Base-by-base conservation (phyloP, 53 echinoderm and acorn worm genomes). In the Patiria pectinifera region DNA sequence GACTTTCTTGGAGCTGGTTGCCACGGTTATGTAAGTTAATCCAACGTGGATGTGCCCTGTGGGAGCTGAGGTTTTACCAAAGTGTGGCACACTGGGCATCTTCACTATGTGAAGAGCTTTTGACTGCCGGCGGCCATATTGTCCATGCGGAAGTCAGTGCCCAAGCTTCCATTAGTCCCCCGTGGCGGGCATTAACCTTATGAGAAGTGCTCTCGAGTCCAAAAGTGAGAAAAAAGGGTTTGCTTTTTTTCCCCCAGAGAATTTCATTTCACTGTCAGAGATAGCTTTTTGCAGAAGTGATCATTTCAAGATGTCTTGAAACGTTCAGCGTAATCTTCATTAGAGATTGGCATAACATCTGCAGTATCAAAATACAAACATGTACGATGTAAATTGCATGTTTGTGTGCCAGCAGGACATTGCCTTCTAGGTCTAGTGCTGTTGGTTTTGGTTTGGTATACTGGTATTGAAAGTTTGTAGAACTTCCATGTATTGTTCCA, bases 101-200 rank as follows among this genome's bases (percentile, higher is more conserved):
- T 21, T 21, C 70, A 70, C 16, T 12, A 21, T 74, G 74, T 74
- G 15, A 48, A 79, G 80, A 79, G 80, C 80, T 79, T 48, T 76
- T 19, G 45, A 46, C 45, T 48, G 80, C 80, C 80, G 35, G 46
- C 15, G 47, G 80, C 19, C 80, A 79, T 35, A 48, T 79, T 48
- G 80, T 79, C 80, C 80, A 48, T 79, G 44, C 80, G 80, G 80
- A 79, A 79, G 18, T 79, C 45, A 79, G 80, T 35, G 15, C 80
- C 48, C 80, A 15, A 45, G 48, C 48, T 48, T 45, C 22, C 48
- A 53, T 53, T 53, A 45, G 46, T 22, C 26, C 15, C 80, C 45
- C 14, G 80, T 45, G 48, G 80, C 80, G 80, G 80, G 46, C 80
- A 79, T 46, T 79, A 79, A n/a, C 80, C 80, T 79, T 48, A n/a